Conservation (phyloP, 2,888 invertebrate species). For the Acleris laterana region DNA sequence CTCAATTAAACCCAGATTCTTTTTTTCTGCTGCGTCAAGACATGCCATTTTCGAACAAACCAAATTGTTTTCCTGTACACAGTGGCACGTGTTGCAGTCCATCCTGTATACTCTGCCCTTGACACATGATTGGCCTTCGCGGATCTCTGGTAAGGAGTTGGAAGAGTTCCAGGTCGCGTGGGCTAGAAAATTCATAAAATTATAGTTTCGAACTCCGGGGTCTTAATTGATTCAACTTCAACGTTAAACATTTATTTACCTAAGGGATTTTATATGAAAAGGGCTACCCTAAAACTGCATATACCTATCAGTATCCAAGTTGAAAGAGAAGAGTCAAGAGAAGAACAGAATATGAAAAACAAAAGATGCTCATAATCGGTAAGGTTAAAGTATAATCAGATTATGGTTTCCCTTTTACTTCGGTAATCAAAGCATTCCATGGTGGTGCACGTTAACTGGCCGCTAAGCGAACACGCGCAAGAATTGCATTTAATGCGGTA, state of each 20-base stretch:
- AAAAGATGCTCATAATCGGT: too few species aligned
- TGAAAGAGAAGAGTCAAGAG: too few species aligned
- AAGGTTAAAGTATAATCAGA: too few species aligned
- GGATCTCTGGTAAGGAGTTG: slow-evolving; percentile 44
- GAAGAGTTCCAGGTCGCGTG: not conserved
- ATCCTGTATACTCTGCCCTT: slow-evolving; percentile 56
- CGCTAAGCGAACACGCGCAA: slow-evolving; percentile 51
- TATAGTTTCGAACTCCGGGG: not conserved
- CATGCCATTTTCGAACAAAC: slow-evolving; percentile 74
- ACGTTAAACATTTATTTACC: too few species aligned
- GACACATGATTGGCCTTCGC: slow-evolving; percentile 54
- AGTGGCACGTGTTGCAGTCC: slow-evolving; percentile 68
- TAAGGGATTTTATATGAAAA: too few species aligned
- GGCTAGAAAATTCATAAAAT: not conserved
- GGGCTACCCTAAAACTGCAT: too few species aligned
- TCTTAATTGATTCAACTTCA: too few species aligned
- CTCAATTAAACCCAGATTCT: slow-evolving; percentile 10
- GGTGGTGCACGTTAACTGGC: slow-evolving; percentile 51
- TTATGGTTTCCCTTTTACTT: too few species aligned
- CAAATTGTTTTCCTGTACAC: slow-evolving; percentile 48
- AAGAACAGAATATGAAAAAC: too few species aligned
- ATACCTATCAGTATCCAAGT: too few species aligned
- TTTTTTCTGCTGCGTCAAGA: slow-evolving; percentile 28
- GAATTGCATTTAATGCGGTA: slow-evolving; percentile 59
- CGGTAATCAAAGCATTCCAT: slow-evolving; percentile 51